Conservation (phyloP, 2,797 vertebrate species). For the Okamejei kenojei region DNA sequence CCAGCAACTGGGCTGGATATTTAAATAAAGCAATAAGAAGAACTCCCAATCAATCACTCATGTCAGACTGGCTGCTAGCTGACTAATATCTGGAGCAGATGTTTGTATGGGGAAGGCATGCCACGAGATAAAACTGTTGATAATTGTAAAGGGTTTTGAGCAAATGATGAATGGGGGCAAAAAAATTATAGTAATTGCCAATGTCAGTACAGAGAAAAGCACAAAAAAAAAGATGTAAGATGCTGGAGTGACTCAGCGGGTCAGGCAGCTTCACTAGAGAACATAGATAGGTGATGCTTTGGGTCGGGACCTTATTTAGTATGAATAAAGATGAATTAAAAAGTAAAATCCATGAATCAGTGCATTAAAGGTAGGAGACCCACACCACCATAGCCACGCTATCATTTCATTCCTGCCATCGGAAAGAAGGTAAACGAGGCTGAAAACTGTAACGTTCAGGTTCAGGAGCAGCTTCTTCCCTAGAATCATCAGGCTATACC, state of each 20-base stretch:
- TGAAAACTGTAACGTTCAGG: too few relatives aligned
- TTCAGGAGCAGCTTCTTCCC: too few relatives aligned
- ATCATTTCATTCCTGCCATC: too few relatives aligned
- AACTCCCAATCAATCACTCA: neutral
- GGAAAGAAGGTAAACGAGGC: too few relatives aligned
- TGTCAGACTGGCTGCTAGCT: neutral
- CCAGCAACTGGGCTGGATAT: constrained; percentile 23
- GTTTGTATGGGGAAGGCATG: neutral
- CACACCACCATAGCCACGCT: too few relatives aligned
- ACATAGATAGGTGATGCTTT: too few relatives aligned
- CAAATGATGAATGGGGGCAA: neutral
- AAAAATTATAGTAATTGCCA: neutral
- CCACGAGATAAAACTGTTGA: neutral
- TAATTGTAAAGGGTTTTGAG: neutral
- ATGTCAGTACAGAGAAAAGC: neutral
- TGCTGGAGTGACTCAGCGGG: too few relatives aligned
- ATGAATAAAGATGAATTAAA: neutral
- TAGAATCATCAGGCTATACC: too few relatives aligned
- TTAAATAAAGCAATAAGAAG: constrained; percentile 33
- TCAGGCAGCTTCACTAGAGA: too few relatives aligned
- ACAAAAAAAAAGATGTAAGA: too few relatives aligned
- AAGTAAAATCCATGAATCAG: neutral
- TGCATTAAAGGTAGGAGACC: too few relatives aligned
- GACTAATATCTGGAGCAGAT: neutral
- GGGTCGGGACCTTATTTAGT: too few relatives aligned